phyloP scores from a whole-genome alignment of 2,113 vertebrate species.

The Solenodon paradoxus region DNA sequence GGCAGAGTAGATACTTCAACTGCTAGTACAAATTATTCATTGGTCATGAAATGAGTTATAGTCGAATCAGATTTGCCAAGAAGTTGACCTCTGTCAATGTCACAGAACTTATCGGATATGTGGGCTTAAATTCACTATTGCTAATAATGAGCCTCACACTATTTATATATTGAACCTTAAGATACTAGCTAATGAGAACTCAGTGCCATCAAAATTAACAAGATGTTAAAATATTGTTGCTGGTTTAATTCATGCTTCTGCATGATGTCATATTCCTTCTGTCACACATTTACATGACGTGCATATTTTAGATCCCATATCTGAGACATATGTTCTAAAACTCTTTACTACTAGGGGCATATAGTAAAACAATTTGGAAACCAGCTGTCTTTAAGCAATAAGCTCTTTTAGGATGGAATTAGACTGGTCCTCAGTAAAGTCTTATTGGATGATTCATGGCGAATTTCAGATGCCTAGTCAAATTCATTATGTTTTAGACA shows the following conservation, averaged over 20 bases:
- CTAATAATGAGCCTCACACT: background rate
- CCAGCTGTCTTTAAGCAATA: background rate
- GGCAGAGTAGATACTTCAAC: background rate
- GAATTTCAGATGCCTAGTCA: background rate
- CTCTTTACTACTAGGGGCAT: background rate
- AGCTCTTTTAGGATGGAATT: background rate
- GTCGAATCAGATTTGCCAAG: background rate
- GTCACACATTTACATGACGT: background rate
- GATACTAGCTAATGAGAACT: background rate
- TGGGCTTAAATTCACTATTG: background rate
- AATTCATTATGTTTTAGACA: conserved; percentile 16
- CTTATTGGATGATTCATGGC: background rate
- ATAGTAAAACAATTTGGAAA: background rate
- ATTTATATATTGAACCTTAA: background rate
- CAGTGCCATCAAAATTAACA: background rate
- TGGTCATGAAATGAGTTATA: background rate
- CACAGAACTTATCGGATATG: background rate
- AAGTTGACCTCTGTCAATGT: background rate
- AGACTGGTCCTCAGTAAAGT: background rate
- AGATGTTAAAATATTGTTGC: background rate
- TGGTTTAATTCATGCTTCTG: background rate
- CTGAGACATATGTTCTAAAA: background rate
- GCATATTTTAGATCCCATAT: background rate
- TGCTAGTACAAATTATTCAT: background rate
- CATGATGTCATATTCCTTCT: background rate